phyloP scores from a whole-genome alignment of 2,113 vertebrate species.

The Aptenodytes forsteri region DNA sequence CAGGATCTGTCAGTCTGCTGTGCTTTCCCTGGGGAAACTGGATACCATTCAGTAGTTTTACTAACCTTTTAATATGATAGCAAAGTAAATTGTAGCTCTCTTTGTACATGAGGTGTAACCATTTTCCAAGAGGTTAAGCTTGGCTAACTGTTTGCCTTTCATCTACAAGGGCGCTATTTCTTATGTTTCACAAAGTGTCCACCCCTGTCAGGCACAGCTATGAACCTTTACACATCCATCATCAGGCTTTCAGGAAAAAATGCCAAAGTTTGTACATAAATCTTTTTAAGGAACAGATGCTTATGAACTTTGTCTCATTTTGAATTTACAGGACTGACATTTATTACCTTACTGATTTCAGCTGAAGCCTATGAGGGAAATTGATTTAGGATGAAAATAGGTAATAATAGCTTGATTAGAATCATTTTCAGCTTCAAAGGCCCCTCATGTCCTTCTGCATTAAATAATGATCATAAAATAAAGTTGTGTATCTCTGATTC shows the following conservation, averaged over 20 bases:
- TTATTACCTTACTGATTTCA: constrained; percentile 31
- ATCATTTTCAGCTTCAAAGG: neutral
- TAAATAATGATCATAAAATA: constrained; percentile 49
- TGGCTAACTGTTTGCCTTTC: neutral
- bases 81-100: neutral
- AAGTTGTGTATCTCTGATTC: neutral
- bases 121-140: constrained; percentile 1
- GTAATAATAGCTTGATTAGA: constrained; percentile 32
- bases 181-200: neutral
- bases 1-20: neutral
- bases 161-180: neutral
- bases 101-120: neutral
- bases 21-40: neutral
- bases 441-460: neutral
- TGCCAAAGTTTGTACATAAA: neutral
- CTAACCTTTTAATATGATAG: neutral
- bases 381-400: constrained; percentile 37
- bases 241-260: neutral
- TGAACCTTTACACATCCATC: neutral
- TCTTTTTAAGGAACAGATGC: constrained; percentile 5
- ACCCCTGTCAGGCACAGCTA: neutral
- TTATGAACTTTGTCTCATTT: constrained; percentile 12
- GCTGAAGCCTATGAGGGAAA: neutral
- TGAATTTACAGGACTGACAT: constrained; percentile 12
- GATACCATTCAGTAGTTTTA: neutral